Evolutionary conservation across 92 coral and sea anemone species (phyloP).

Genomic region (Epizoanthus illoricatus): DNA sequence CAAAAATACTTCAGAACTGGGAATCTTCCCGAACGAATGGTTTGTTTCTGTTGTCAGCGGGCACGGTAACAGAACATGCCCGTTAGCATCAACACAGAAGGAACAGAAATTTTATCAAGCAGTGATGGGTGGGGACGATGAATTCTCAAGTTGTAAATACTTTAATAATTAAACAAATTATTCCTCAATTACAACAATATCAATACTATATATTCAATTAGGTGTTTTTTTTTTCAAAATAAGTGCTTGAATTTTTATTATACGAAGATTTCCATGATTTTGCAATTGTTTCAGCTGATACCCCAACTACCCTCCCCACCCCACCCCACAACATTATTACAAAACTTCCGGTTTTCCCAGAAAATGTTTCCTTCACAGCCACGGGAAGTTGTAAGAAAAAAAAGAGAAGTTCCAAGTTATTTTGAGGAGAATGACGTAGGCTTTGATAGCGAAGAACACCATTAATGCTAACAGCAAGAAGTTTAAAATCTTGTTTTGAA

Average conservation of each 20-base stretch:
- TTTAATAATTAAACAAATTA: neutral
- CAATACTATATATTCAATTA: neutral
- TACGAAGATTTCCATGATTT: neutral
- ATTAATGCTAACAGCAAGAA: neutral
- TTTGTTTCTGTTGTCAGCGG: conserved; percentile 33
- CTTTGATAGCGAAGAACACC: neutral
- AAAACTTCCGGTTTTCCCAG: conserved; percentile 50
- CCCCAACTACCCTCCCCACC: neutral
- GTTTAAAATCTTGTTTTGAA: neutral
- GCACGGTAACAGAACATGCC: neutral
- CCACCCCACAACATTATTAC: neutral
- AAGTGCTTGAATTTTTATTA: neutral
- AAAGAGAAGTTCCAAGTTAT: neutral
- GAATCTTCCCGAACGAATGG: conserved; percentile 8
- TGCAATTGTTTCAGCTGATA: neutral
- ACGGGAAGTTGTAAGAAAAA: conserved; percentile 26
- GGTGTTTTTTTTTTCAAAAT: neutral
- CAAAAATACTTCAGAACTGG: conserved; percentile 2
- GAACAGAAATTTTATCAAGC: neutral
- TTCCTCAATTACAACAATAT: no score
- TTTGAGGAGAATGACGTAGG: neutral
- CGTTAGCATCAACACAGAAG: neutral
- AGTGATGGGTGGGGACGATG: neutral
- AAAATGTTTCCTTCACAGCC: neutral
- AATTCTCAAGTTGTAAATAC: neutral